Evolutionary conservation across 2,113 vertebrate genomes (phyloP).

Genomic region (Corvus cornix): DNA sequence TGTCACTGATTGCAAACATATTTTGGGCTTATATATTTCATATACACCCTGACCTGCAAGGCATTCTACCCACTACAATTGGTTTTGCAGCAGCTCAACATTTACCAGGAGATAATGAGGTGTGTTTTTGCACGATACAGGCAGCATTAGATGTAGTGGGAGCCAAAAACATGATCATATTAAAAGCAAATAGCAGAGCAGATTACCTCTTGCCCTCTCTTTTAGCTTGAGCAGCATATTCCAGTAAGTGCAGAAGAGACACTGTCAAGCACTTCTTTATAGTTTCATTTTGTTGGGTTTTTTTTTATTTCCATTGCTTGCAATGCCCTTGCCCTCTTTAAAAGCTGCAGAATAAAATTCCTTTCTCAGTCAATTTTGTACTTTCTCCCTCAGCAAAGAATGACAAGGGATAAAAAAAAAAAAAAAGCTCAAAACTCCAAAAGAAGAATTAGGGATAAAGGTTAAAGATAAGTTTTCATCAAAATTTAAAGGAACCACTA

Average conservation of each 20-base stretch:
- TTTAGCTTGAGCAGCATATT: constrained; percentile 69
- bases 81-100: constrained; percentile 50
- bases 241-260: constrained; percentile 56
- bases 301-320: constrained; percentile 22
- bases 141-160: constrained; percentile 51
- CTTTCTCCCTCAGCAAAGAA: background rate
- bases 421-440: background rate
- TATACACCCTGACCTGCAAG: background rate
- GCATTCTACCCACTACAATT: background rate
- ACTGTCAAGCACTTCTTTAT: constrained; percentile 74
- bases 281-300: constrained; percentile 60
- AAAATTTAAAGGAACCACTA: background rate
- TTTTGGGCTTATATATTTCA: background rate
- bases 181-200: constrained; percentile 69
- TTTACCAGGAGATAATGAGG: constrained; percentile 67
- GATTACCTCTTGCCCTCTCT: constrained; percentile 70
- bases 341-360: constrained; percentile 10
- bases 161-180: constrained; percentile 66
- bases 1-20: background rate
- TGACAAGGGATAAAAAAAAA: background rate
- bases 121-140: constrained; percentile 35
- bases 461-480: background rate
- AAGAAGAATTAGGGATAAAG: background rate
- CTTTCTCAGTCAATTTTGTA: constrained; percentile 21
- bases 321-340: constrained; percentile 59